A percentile compares a stretch with the other conserved stretches of the same genome.
Evolutionary conservation across 1,140 invertebrate genomes (phyloP).

Genomic region (Amphibalanus amphitrite): DNA sequence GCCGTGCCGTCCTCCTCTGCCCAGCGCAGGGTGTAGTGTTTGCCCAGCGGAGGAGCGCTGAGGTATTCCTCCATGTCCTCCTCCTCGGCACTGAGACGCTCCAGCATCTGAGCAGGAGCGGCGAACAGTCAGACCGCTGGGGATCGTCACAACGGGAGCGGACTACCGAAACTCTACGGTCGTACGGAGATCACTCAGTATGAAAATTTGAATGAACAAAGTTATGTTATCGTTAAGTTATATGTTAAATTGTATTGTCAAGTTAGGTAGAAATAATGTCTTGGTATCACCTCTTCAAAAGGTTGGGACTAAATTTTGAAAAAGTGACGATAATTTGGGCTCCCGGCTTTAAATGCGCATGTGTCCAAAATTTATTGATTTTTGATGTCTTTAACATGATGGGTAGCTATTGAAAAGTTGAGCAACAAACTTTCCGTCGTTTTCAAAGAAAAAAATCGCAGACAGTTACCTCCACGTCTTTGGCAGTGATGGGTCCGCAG

Average conservation of each 20-base stretch:
- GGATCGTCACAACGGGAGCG: neutral
- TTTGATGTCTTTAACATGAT: neutral
- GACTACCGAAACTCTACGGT: neutral
- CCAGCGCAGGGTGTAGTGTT: slow-evolving; percentile 77
- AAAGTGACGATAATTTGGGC: neutral
- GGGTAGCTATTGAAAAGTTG: neutral
- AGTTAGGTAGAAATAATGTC: neutral
- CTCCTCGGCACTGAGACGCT: slow-evolving; percentile 52
- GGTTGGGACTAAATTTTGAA: neutral
- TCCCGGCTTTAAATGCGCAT: too few species aligned
- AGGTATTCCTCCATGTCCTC: slow-evolving; percentile 45
- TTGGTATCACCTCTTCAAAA: neutral
- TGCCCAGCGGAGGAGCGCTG: slow-evolving; percentile 64
- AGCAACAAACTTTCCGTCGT: neutral
- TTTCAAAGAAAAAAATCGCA: slow-evolving; percentile 26
- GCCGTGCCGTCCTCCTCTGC: slow-evolving; percentile 49
- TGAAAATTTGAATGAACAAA: neutral
- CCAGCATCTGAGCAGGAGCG: slow-evolving; percentile 30
- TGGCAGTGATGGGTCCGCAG: slow-evolving; percentile 66
- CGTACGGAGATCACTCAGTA: neutral
- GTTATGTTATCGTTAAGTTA: too few species aligned
- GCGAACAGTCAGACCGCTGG: neutral
- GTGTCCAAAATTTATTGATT: too few species aligned
- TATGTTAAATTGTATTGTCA: too few species aligned
- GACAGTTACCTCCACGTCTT: slow-evolving; percentile 48